Base-by-base conservation (phyloP, 2,113 vertebrate species). In the Callopanchax toddi region DNA sequence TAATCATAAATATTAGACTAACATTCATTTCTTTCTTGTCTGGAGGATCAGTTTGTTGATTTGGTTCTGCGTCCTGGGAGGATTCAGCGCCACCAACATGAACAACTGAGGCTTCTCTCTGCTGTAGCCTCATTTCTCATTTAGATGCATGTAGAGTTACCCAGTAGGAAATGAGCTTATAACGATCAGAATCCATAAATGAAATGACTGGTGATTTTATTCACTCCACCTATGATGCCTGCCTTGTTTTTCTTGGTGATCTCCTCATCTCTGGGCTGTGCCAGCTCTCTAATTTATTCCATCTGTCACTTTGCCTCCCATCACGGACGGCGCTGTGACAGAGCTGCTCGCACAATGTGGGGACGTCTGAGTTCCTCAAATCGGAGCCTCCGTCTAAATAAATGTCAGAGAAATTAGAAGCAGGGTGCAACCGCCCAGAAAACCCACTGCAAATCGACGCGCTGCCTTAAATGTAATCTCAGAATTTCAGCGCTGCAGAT, bases 281-380 rank as follows among this genome's bases (percentile, higher is more conserved):
- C 18, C 52, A 21, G 45, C 65, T 58, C 60, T 54, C 53, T 60
- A 4, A 67, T 57, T 18, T 46, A 63, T 26, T 67, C 70, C 72
- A 67, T 71, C 52, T 75, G 74, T 71, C 71, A 49, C 63, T 49
- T 63, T 57, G 68, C 62, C 67, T 64, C 34, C 53, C 18, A 11
- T 45, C 11, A 18, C 17, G 55, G 56, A 59, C 23, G 12, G 4
- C 0, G 26, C 61, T 55, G 72, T 45, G 52, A 59, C 46, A 13
- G 17, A 17, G 55, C 40, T 68, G 20, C 63, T 68, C 60, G 51
- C 62, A 66, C 61, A 16, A 54, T 48, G 43, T 36, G 45, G 23
- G n/a, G 26, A 40, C 29, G 44, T 60, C 36, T 20, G 16, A 11
- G 50, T n/a, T 21, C 45, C 39, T 65, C 32, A 62, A 13, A 53